A percentile compares a stretch with the other conserved stretches of the same genome.
Conservation (phyloP, 2,113 vertebrate genomes). For the Neotoma lepida region DNA sequence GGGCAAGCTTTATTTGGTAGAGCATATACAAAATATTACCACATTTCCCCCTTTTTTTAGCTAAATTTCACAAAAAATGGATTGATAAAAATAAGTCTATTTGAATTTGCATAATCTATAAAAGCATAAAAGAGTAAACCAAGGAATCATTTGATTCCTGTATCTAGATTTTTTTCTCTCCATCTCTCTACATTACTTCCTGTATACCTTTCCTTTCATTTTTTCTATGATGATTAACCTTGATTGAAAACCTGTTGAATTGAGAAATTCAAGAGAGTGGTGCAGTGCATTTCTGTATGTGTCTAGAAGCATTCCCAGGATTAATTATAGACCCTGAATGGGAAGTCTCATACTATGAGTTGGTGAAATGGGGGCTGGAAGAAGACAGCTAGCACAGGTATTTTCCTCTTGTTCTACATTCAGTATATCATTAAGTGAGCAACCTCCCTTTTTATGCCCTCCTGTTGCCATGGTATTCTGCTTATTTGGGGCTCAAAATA, state of each 20-base stretch:
- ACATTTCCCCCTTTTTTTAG: neutral
- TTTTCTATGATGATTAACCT: neutral
- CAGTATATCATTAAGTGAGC: neutral
- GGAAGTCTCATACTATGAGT: neutral
- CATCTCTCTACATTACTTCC: neutral
- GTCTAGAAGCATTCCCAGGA: neutral
- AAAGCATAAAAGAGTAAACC: neutral
- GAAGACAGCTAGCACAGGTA: neutral
- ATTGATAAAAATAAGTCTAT: neutral
- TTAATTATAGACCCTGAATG: neutral
- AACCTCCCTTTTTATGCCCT: neutral
- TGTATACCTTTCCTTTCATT: neutral
- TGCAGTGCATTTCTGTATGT: neutral
- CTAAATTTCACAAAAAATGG: neutral
- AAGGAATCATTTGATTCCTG: neutral
- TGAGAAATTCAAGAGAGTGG: neutral
- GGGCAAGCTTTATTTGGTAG: no score
- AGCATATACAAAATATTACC: no score
- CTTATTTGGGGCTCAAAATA: neutral
- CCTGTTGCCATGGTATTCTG: neutral
- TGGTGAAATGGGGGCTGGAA: neutral
- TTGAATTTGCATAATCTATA: neutral
- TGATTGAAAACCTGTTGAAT: no score
- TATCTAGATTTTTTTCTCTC: neutral
- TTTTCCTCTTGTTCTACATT: neutral